These are phyloP conservation scores for Coelogynopora nodosa DNA, from an alignment of 2,888 invertebrate genomes.

Conservation along the genomic window DNA sequence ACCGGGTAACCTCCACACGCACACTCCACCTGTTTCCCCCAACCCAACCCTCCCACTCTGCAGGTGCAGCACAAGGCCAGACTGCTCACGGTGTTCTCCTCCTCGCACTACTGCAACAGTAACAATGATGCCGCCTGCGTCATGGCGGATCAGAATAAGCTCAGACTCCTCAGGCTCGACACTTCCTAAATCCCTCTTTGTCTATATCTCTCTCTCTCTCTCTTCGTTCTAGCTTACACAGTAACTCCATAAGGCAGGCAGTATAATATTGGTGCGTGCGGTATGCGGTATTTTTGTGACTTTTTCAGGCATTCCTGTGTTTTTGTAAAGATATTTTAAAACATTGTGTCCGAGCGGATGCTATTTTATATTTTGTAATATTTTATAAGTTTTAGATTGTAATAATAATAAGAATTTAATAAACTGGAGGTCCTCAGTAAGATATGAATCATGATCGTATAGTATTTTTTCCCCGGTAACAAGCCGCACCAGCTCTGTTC, in stretches of 20 bases:
- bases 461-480: no score
- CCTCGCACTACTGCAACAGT: constrained; percentile 72
- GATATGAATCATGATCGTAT: no score
- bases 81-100: constrained; percentile 73
- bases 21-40: not conserved
- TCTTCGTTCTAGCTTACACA: no score
- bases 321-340: not conserved
- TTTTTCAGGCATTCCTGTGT: not conserved
- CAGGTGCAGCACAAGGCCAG: constrained; percentile 71
- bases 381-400: no score
- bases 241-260: no score
- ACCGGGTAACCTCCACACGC: not conserved
- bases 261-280: not conserved
- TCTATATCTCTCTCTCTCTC: no score
- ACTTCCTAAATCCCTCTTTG: constrained; percentile 54
- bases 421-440: no score
- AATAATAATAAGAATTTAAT: no score
- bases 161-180: constrained; percentile 68
- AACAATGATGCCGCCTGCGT: constrained; percentile 72
- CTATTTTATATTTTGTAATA: no score
- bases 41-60: no score
- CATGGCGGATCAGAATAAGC: constrained; percentile 68
- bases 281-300: not conserved
- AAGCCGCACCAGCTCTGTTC: no score
- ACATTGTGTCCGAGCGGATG: no score